phyloP scores from a whole-genome alignment of 2,113 vertebrate genomes.

The Casuarius casuarius region DNA sequence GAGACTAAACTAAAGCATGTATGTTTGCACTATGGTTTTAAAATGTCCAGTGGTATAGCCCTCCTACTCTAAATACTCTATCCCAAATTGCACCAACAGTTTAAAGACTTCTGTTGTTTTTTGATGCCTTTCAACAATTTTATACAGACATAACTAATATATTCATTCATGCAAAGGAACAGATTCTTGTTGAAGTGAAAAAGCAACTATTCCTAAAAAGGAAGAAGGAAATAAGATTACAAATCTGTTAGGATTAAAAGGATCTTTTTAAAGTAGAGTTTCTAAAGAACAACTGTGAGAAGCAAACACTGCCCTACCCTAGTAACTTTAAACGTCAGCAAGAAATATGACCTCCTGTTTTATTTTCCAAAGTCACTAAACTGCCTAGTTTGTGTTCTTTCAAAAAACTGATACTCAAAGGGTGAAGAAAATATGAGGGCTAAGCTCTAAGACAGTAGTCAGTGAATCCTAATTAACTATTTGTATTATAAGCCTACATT shows the following conservation, averaged over 20 bases:
- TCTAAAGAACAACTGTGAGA: background rate
- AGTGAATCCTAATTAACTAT: background rate
- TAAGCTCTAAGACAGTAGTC: background rate
- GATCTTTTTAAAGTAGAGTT: background rate
- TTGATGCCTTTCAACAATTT: too few relatives aligned
- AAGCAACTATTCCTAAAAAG: background rate
- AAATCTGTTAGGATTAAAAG: background rate
- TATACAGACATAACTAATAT: background rate
- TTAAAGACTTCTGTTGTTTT: background rate
- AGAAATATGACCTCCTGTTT: background rate
- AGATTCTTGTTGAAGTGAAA: background rate
- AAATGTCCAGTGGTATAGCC: background rate
- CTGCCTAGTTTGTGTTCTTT: background rate
- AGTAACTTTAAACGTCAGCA: background rate
- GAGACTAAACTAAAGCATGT: background rate
- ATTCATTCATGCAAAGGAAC: background rate
- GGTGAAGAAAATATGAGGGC: background rate
- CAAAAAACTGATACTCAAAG: background rate
- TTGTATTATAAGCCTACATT: background rate
- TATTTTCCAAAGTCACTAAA: background rate
- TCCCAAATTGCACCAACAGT: background rate
- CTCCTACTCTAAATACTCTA: background rate
- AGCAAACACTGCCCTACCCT: background rate
- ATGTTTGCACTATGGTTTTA: background rate
- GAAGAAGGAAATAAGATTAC: background rate